A percentile compares a stretch with the other conserved stretches of the same genome.
Conservation (phyloP, 2,888 invertebrate species). For the Trachelus troglodyta region DNA sequence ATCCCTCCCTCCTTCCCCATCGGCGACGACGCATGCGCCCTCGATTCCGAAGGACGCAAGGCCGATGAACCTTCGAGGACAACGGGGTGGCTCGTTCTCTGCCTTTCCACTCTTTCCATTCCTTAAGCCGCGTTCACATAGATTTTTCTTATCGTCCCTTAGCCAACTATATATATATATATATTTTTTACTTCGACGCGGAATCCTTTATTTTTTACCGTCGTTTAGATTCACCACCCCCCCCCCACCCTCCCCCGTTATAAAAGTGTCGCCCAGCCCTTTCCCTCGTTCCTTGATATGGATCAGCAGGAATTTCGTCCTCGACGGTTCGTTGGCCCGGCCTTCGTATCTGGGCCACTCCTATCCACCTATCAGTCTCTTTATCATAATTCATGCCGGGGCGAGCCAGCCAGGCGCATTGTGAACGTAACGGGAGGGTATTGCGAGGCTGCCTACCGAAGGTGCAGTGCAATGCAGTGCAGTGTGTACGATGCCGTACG, state of each 20-base stretch:
- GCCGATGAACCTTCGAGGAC: conserved; percentile 58
- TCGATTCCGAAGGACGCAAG: conserved; percentile 57
- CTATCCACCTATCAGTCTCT: conserved; percentile 52
- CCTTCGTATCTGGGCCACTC: conserved; percentile 55
- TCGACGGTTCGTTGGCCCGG: conserved; percentile 52
- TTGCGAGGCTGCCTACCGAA: conserved; percentile 12
- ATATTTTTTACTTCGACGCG: too few species aligned
- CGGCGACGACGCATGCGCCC: conserved; percentile 41
- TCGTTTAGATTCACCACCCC: too few species aligned
- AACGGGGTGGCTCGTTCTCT: neutral
- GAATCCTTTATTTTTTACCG: too few species aligned
- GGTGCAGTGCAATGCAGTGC: neutral
- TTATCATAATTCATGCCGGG: conserved; percentile 42
- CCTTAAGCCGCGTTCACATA: conserved; percentile 1
- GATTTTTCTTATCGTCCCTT: too few species aligned
- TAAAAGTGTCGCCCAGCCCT: neutral
- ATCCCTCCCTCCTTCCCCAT: conserved; percentile 35
- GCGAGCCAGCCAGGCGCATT: conserved; percentile 40
- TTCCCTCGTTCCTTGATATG: neutral
- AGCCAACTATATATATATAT: too few species aligned
- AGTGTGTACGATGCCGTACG: neutral
- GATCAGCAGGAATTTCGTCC: conserved; percentile 24
- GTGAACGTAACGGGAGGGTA: conserved; percentile 30
- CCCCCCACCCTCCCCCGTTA: neutral
- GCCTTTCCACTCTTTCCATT: neutral